Evolutionary conservation across 1,140 invertebrate genomes (phyloP).

Genomic region (Listronotus bonariensis): DNA sequence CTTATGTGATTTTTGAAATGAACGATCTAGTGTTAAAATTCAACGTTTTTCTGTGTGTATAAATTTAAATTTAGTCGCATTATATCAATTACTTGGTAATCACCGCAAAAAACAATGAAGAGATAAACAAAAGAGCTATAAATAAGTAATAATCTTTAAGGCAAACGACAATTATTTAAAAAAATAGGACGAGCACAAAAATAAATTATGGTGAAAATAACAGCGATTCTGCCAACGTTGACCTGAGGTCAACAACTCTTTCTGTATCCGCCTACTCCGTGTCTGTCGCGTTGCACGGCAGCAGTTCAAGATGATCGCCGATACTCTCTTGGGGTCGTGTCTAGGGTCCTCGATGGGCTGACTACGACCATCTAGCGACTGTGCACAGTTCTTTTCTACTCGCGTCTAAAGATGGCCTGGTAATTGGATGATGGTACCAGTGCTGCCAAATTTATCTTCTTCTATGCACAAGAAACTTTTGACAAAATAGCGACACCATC

Average conservation of each 20-base stretch:
- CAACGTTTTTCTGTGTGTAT: no score
- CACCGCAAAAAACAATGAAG: constrained; percentile 2
- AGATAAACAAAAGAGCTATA: constrained; percentile 20
- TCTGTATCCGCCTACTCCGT: constrained; percentile 53
- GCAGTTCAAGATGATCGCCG: constrained; percentile 38
- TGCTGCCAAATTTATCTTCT: constrained; percentile 7
- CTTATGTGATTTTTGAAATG: no score
- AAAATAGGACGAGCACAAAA: constrained; percentile 36
- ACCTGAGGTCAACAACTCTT: constrained; percentile 57
- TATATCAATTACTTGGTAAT: no score
- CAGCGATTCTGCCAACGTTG: constrained; percentile 44
- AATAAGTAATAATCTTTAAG: constrained; percentile 23
- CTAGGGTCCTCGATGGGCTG: constrained; percentile 8
- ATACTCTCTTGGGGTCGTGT: constrained; percentile 13
- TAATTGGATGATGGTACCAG: constrained; percentile 11
- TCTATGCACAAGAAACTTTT: not conserved
- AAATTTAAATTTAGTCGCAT: no score
- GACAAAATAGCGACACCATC: no score
- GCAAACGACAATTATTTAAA: constrained; percentile 22
- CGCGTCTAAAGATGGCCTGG: constrained; percentile 14
- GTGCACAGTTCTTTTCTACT: constrained; percentile 12
- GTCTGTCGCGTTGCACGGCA: constrained; percentile 49
- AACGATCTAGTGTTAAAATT: no score
- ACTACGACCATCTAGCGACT: constrained; percentile 24
- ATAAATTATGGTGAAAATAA: constrained; percentile 40